Percentiles rank a stretch among this genome's conserved stretches.
Evolutionary conservation across 2,888 invertebrate genomes (phyloP).

Genomic region (Suillia variegata): DNA sequence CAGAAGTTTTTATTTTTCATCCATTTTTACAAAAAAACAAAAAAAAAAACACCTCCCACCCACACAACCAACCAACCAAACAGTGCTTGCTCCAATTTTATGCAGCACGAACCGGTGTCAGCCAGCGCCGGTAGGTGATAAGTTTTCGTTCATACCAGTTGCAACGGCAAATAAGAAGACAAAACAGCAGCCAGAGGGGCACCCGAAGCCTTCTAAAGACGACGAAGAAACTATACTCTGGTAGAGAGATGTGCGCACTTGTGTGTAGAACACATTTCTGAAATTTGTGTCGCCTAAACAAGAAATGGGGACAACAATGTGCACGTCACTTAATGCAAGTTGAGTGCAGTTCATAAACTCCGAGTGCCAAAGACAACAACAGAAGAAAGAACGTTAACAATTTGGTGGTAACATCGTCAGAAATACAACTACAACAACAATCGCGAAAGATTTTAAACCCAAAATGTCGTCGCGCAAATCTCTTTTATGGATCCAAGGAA

Average conservation of each 20-base stretch:
- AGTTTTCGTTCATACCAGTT: neutral
- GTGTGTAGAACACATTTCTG: conserved; percentile 1
- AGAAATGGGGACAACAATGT: conserved; percentile 15
- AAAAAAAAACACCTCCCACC: too few species aligned
- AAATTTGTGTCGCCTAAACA: conserved; percentile 10
- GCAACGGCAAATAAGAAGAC: neutral
- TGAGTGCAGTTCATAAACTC: conserved; percentile 22
- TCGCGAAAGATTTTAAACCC: neutral
- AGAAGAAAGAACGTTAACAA: neutral
- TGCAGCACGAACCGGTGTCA: neutral
- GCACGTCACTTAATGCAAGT: neutral
- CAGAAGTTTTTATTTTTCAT: conserved; percentile 6
- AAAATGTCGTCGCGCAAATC: neutral
- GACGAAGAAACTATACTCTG: neutral
- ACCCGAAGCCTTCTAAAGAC: too few species aligned
- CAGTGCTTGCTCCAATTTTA: neutral
- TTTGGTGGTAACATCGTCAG: neutral
- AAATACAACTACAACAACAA: conserved; percentile 18
- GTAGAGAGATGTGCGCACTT: neutral
- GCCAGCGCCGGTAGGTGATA: neutral
- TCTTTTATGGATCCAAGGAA: neutral
- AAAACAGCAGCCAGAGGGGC: neutral
- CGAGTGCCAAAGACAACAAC: neutral
- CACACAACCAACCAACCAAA: neutral
- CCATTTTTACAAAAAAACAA: too few species aligned